Conservation (phyloP, 2,113 vertebrate genomes). For the Bubo blakistoni region DNA sequence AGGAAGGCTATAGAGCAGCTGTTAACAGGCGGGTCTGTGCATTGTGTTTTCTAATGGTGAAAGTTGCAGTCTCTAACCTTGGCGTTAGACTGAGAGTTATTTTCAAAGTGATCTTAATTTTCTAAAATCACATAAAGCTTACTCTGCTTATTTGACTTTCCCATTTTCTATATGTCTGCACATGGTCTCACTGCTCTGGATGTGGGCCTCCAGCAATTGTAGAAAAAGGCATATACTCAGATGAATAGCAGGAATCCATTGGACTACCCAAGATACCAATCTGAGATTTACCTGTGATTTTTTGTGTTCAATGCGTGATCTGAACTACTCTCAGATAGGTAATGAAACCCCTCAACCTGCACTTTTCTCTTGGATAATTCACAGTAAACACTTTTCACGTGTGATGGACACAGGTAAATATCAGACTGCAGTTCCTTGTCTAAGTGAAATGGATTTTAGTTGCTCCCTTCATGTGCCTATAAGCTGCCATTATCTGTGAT, state of each 20-base stretch:
- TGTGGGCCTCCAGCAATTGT: background rate
- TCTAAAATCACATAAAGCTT: background rate
- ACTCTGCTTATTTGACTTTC: background rate
- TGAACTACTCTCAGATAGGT: conserved; percentile 33
- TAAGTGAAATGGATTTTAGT: conserved; percentile 57
- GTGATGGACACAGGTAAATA: conserved; percentile 66
- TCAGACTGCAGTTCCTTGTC: conserved; percentile 54
- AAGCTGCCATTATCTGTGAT: conserved; percentile 63
- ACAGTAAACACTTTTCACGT: conserved; percentile 60
- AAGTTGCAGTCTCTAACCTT: background rate
- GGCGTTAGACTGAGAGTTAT: background rate
- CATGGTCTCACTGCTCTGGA: background rate
- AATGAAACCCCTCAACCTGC: conserved; percentile 47
- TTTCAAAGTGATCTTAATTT: background rate
- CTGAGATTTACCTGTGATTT: conserved; percentile 53
- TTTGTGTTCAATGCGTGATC: conserved; percentile 36
- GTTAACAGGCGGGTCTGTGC: background rate
- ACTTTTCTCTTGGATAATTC: conserved; percentile 72
- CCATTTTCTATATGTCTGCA: background rate
- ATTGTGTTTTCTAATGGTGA: background rate
- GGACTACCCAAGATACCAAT: conserved; percentile 55
- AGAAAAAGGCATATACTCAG: conserved; percentile 11
- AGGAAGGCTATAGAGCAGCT: background rate
- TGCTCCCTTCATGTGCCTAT: conserved; percentile 37
- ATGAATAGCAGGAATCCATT: conserved; percentile 55